These are phyloP conservation scores for Rhingia campestris DNA, from an alignment of 2,888 invertebrate species.

Conservation along the genomic window DNA sequence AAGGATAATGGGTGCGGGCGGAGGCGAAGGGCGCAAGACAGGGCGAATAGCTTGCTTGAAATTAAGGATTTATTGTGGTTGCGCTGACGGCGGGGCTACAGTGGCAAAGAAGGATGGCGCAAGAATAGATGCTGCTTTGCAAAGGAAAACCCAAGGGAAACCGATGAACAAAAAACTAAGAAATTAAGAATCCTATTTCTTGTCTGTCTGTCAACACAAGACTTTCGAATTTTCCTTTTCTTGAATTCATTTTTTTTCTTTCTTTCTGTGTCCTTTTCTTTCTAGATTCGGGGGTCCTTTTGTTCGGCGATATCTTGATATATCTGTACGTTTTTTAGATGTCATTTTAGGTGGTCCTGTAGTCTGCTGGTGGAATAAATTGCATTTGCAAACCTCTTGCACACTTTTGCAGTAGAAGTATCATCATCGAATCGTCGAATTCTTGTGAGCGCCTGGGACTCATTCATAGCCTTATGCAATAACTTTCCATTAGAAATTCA, in stretches of 20 bases:
- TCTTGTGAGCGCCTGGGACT: slow-evolving; percentile 86
- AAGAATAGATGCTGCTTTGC: slow-evolving; percentile 18
- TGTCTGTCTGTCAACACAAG: slow-evolving; percentile 71
- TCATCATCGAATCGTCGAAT: slow-evolving; percentile 76
- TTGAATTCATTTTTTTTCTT: slow-evolving; percentile 9
- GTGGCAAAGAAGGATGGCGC: slow-evolving; percentile 26
- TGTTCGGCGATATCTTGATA: slow-evolving; percentile 65
- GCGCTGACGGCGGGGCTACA: neutral
- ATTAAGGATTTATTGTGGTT: slow-evolving; percentile 64
- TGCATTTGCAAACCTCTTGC: slow-evolving; percentile 63
- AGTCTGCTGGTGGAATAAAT: slow-evolving; percentile 43
- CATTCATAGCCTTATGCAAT: slow-evolving; percentile 81
- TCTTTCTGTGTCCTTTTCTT: neutral
- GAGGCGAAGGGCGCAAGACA: slow-evolving; percentile 22
- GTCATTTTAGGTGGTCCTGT: slow-evolving; percentile 43
- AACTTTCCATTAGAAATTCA: slow-evolving; percentile 66
- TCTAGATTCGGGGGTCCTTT: slow-evolving; percentile 23
- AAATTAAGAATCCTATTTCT: slow-evolving; percentile 72
- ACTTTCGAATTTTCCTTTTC: slow-evolving; percentile 35
- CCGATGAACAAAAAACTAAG: slow-evolving; percentile 45
- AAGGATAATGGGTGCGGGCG: slow-evolving; percentile 51
- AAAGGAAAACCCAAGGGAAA: slow-evolving; percentile 28
- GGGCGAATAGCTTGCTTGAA: slow-evolving; percentile 37
- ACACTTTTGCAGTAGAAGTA: slow-evolving; percentile 75
- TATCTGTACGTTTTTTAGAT: slow-evolving; percentile 25